Base-by-base conservation (phyloP, 2,797 vertebrate species). In the Bucorvus abyssinicus region DNA sequence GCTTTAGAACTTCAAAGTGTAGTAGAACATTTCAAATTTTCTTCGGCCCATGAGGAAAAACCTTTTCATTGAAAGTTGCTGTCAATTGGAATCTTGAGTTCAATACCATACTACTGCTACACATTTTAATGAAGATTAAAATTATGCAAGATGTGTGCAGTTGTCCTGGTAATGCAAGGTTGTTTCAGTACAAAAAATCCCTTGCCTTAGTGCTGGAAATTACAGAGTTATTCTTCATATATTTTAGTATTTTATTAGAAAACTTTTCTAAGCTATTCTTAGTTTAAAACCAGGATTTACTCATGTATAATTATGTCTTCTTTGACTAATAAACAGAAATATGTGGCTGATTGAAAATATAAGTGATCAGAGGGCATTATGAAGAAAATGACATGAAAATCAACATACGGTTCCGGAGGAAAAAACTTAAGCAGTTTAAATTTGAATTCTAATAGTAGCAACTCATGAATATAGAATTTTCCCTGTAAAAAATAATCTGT, bases 1-100 rank as follows among this genome's bases (percentile, higher is more conserved):
- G 97, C 96, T 97, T 97, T 97, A 97, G 97, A 97, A 98, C 97
- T 98, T 98, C 98, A 98, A 98, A 98, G 98, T 84, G 38, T 90
- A 96, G 94, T 94, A 98, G 97, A 98, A 97, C 96, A 97, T 98
- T 98, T 98, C 97, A 97, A 97, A 97, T 98, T 97, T 98, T 98
- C 95, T 95, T 95, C 93, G 97, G 97, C 96, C 97, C 97, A 98
- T 97, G 97, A 98, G 97, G 94, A 95, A 97, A 98, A 97, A 93
- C 64, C 96, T 96, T 97, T 97, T 96, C 97, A 97, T 93, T 97
- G 97, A 97, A 97, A 97, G 96, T 92, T 94, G 64, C 97, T 97
- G 97, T 97, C 96, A 98, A 95, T 64, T 97, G 93, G 93, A 97
- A 97, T 96, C 93, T 95, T 97, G 96, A 97, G 97, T 97, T 98